These are phyloP conservation scores for Reticulitermes lucifugus DNA, from an alignment of 2,888 invertebrate species.

Conservation along the genomic window DNA sequence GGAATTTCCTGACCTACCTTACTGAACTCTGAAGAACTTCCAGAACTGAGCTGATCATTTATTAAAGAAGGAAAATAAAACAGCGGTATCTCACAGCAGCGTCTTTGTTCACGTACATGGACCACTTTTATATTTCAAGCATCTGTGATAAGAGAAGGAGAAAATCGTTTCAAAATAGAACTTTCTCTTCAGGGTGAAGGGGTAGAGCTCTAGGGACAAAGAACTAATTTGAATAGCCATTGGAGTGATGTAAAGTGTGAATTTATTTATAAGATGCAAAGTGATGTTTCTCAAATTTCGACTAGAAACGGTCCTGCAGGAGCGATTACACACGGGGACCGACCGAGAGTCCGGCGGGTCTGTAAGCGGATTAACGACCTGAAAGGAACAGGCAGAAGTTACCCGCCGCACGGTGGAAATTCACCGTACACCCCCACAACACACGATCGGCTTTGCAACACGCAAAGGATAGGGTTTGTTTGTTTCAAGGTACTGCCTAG, in stretches of 20 bases:
- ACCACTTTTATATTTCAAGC: not conserved
- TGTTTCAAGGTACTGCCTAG: too few species aligned
- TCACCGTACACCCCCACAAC: not conserved
- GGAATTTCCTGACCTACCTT: too few species aligned
- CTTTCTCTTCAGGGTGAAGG: not conserved
- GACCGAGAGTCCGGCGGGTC: not conserved
- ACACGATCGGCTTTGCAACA: too few species aligned
- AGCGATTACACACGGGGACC: not conserved
- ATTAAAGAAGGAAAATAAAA: too few species aligned
- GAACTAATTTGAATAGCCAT: conserved; percentile 19
- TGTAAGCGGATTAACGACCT: not conserved
- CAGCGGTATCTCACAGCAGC: too few species aligned
- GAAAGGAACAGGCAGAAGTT: not conserved
- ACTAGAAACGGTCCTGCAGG: not conserved
- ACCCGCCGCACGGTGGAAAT: not conserved
- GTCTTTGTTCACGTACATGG: not conserved
- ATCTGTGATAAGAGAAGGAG: not conserved
- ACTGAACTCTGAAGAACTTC: too few species aligned
- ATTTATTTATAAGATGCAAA: conserved; percentile 26
- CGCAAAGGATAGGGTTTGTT: too few species aligned
- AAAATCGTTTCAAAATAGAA: conserved; percentile 8
- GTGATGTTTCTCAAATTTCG: not conserved
- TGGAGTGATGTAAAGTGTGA: conserved; percentile 20
- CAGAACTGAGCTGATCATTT: too few species aligned
- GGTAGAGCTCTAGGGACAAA: not conserved